Base-by-base conservation (phyloP, 2,113 vertebrate species). In the Turnix velox region DNA sequence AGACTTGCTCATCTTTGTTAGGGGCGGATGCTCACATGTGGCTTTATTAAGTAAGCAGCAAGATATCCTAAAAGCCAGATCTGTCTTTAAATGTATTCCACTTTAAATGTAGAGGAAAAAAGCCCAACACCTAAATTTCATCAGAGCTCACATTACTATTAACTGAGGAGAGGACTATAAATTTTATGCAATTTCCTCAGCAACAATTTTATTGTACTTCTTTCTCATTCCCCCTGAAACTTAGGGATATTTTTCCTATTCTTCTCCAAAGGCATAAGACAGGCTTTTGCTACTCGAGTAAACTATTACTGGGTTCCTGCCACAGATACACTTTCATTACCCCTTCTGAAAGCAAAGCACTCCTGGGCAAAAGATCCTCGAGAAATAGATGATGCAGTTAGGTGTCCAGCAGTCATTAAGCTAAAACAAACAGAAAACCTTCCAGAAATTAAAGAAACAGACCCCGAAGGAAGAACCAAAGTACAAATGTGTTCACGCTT, bases 331-430 rank as follows among this genome's bases (percentile, higher is more conserved):
- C 19, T 77, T 85, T 42, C 63, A 85, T 59, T 87, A 59, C 37
- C 33, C 69, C 24, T 33, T 82, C 2, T 6, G 61, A 87, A 74
- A 83, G 67, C 39, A 78, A 83, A 79, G 68, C 65, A 87, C 76
- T 87, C 68, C 58, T 87, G 78, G 81, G 76, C 43, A 88, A 90
- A 93, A 89, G 45, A 93, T 78, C 69, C 63, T 80, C 0, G 0
- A 17, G 55, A 90, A 92, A 89, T 43, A 39, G 4, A 79, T 35
- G 61, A 90, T 80, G 39, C 42, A 17, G 65, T 88, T 88, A 93
- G 67, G 55, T 87, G 92, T 91, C 95, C 92, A 91, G 75, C 42
- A 83, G 58, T 63, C 71, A 73, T 79, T 76, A 92, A 89, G 91
- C 42, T 43, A 83, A 79, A 94, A 49, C 62, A 91, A 93, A 90